These are phyloP conservation scores for Argyresthia albistria DNA, from an alignment of 2,888 invertebrate species.

Conservation along the genomic window DNA sequence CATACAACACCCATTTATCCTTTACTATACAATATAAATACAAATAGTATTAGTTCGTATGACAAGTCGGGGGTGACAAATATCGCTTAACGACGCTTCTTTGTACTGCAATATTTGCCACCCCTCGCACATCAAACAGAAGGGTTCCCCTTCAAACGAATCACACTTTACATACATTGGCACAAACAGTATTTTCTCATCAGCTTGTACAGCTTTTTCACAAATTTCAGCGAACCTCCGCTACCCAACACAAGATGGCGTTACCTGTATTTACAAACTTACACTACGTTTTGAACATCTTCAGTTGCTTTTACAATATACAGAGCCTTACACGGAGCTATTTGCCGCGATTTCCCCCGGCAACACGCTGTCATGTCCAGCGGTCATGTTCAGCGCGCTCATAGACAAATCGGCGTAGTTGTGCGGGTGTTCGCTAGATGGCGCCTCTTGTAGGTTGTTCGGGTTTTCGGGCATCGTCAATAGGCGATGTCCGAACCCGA, in stretches of 20 bases:
- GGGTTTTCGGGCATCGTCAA: slow-evolving; percentile 78
- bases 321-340: slow-evolving; percentile 43
- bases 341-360: slow-evolving; percentile 50
- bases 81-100: slow-evolving; percentile 61
- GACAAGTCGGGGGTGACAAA: slow-evolving; percentile 52
- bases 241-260: slow-evolving; percentile 62
- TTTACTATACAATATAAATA: slow-evolving; percentile 47
- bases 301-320: slow-evolving; percentile 48
- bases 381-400: slow-evolving; percentile 65
- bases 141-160: slow-evolving; percentile 61
- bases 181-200: slow-evolving; percentile 43
- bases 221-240: background rate
- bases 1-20: slow-evolving; percentile 43
- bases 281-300: slow-evolving; percentile 54
- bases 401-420: slow-evolving; percentile 62
- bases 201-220: background rate
- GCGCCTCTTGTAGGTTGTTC: slow-evolving; percentile 44
- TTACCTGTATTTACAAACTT: slow-evolving; percentile 42
- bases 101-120: slow-evolving; percentile 60
- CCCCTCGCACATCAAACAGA: slow-evolving; percentile 67
- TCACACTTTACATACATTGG: slow-evolving; percentile 61
- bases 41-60: slow-evolving; percentile 53
- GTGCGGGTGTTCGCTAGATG: slow-evolving; percentile 64
- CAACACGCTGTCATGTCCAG: slow-evolving; percentile 64
- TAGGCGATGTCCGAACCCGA: slow-evolving; percentile 87